Evolutionary conservation across 2,888 invertebrate species (phyloP).

Genomic region (Ochropacha duplaris): DNA sequence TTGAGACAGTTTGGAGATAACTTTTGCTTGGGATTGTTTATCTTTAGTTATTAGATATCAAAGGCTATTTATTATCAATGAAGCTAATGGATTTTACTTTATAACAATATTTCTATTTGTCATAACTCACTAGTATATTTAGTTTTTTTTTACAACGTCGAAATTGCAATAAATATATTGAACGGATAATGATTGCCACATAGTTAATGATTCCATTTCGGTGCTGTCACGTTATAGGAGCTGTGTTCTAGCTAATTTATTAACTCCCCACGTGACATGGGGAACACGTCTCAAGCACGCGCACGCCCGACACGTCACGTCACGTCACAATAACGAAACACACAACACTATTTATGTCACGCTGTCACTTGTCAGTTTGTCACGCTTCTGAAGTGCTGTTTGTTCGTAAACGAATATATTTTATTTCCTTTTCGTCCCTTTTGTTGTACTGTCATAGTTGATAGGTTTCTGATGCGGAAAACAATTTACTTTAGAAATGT

Average conservation of each 20-base stretch:
- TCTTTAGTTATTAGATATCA: too few species aligned
- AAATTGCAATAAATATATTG: too few species aligned
- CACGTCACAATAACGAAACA: not conserved
- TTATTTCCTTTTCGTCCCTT: not conserved
- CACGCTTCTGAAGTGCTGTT: not conserved
- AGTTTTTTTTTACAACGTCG: too few species aligned
- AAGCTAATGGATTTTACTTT: not conserved
- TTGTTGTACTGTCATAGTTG: not conserved
- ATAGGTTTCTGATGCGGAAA: not conserved
- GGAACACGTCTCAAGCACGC: not conserved
- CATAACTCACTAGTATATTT: not conserved
- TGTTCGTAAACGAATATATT: not conserved
- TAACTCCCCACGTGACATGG: not conserved
- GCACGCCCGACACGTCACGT: too few species aligned
- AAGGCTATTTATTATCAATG: not conserved
- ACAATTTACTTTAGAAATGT: not conserved
- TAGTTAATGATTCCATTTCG: not conserved
- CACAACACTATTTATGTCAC: slow-evolving; percentile 1
- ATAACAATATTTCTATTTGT: not conserved
- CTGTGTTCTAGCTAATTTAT: not conserved
- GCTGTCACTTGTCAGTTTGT: slow-evolving; percentile 1
- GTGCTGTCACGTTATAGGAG: not conserved
- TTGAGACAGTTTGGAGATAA: too few species aligned
- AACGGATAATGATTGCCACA: not conserved
- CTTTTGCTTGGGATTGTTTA: too few species aligned